These are phyloP conservation scores for Eilema depressum DNA, from an alignment of 2,888 invertebrate genomes.

Conservation along the genomic window DNA sequence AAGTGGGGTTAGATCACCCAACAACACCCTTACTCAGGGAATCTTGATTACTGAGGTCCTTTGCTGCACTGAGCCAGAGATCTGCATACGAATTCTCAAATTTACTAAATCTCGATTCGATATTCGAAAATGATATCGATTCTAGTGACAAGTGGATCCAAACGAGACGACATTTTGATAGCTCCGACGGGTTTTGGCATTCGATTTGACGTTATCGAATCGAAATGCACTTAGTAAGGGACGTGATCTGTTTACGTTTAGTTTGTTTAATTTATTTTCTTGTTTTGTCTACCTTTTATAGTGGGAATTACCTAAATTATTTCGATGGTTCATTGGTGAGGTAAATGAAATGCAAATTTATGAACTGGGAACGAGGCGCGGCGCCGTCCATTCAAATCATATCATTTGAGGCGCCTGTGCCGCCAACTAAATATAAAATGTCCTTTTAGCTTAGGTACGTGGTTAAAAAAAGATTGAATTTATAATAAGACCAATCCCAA, in stretches of 20 bases:
- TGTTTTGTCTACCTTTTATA: slow-evolving; percentile 37
- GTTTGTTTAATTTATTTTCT: slow-evolving; percentile 51
- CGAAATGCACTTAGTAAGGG: slow-evolving; percentile 61
- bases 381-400: slow-evolving; percentile 44
- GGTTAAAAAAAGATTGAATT: slow-evolving; percentile 35
- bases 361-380: slow-evolving; percentile 21
- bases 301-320: slow-evolving; percentile 38
- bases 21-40: slow-evolving; percentile 50
- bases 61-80: slow-evolving; percentile 68
- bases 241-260: slow-evolving; percentile 63
- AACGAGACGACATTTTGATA: slow-evolving; percentile 72
- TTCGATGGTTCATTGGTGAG: slow-evolving; percentile 20
- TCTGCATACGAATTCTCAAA: slow-evolving; percentile 81
- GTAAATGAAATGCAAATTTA: slow-evolving; percentile 45
- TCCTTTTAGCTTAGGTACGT: slow-evolving; percentile 22
- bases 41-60: slow-evolving; percentile 64
- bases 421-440: slow-evolving; percentile 28
- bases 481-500: slow-evolving; percentile 9
- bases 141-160: slow-evolving; percentile 60
- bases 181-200: slow-evolving; percentile 57
- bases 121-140: slow-evolving; percentile 69
- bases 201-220: slow-evolving; percentile 65
- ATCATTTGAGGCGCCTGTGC: slow-evolving; percentile 33
- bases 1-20: slow-evolving; percentile 47
- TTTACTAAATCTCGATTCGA: slow-evolving; percentile 74